Evolutionary conservation across 2,888 invertebrate species (phyloP).

Genomic region (Heliconius erato): DNA sequence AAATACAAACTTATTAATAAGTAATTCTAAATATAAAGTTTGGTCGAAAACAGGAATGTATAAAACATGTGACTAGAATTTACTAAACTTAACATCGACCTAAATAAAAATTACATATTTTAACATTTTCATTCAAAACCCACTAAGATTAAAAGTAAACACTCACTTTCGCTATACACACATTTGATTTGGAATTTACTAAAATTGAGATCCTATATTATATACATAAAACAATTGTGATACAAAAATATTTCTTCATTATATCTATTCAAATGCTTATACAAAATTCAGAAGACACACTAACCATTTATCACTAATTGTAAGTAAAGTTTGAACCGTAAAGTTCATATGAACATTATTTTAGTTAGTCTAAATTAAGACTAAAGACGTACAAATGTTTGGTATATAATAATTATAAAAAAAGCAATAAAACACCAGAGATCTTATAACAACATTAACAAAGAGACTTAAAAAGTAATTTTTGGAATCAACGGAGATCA

Average conservation of each 20-base stretch:
- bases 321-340: background rate
- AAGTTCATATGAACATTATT: background rate
- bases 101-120: constrained; percentile 81
- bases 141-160: constrained; percentile 59
- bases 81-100: constrained; percentile 85
- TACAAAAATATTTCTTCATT: constrained; percentile 37
- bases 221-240: constrained; percentile 35
- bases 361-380: constrained; percentile 11
- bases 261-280: constrained; percentile 25
- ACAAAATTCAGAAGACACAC: background rate
- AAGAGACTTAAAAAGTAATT: constrained; percentile 67
- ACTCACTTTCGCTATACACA: constrained; percentile 55
- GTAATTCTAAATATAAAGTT: constrained; percentile 74
- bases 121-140: constrained; percentile 73
- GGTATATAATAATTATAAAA: background rate
- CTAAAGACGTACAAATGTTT: background rate
- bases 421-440: constrained; percentile 17
- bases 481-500: constrained; percentile 79
- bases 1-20: constrained; percentile 54
- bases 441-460: constrained; percentile 42
- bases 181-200: constrained; percentile 66
- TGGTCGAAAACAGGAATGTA: constrained; percentile 86
- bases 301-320: constrained; percentile 14
- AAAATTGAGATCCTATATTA: constrained; percentile 76
- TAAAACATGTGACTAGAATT: constrained; percentile 86